Conservation (phyloP, 2,888 invertebrate genomes). For the Stenolophus ochropezus region DNA sequence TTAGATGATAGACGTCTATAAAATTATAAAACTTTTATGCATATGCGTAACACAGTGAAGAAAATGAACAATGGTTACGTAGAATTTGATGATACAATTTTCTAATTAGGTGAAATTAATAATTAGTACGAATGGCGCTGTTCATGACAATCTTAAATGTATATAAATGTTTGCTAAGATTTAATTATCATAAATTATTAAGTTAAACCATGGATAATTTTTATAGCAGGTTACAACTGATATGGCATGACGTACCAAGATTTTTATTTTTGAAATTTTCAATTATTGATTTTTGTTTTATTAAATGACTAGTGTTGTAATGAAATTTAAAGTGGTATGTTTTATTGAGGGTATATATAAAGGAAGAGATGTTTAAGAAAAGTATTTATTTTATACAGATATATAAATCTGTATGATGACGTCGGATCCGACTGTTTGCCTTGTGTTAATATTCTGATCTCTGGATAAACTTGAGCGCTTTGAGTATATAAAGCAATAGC, state of each 20-base stretch:
- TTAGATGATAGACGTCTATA: no score
- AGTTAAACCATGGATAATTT: slow-evolving; percentile 29
- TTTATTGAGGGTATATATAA: neutral
- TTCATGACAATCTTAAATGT: neutral
- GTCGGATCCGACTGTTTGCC: slow-evolving; percentile 14
- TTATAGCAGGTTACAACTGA: neutral
- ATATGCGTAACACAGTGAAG: neutral
- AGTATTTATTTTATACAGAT: neutral
- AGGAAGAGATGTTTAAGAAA: neutral
- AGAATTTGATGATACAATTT: slow-evolving; percentile 1
- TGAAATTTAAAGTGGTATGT: no score
- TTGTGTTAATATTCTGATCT: slow-evolving; percentile 41
- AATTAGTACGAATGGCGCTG: neutral
- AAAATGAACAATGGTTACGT: neutral
- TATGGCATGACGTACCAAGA: neutral
- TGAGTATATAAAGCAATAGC: slow-evolving; percentile 51
- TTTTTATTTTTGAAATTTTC: neutral
- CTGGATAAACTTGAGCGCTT: slow-evolving; percentile 40
- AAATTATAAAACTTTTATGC: no score
- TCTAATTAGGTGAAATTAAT: neutral
- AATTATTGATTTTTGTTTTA: slow-evolving; percentile 3
- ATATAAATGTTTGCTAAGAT: slow-evolving; percentile 50
- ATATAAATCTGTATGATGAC: slow-evolving; percentile 22
- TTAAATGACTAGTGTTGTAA: no score
- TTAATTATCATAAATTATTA: slow-evolving; percentile 44